Evolutionary conservation across 2,113 vertebrate genomes (phyloP).

Genomic region (Planiliza haematocheilus): DNA sequence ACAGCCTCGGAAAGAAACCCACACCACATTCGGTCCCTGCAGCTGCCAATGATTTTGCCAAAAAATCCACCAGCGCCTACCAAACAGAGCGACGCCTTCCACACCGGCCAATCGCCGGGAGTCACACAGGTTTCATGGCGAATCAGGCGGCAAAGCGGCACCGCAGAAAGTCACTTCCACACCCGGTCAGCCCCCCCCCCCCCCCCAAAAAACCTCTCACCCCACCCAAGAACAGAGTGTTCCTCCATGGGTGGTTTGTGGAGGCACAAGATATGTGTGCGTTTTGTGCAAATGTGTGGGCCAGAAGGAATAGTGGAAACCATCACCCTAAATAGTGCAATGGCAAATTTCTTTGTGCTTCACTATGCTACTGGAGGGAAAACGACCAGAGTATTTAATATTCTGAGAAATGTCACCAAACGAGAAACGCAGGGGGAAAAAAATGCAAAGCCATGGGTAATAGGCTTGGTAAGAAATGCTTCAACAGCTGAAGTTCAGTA

Average conservation of each 20-base stretch:
- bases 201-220: slow-evolving; percentile 51
- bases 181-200: slow-evolving; percentile 43
- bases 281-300: slow-evolving; percentile 59
- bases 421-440: slow-evolving; percentile 1
- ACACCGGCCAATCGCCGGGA: slow-evolving; percentile 51
- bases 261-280: slow-evolving; percentile 59
- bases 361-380: slow-evolving; percentile 6
- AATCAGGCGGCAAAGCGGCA: slow-evolving; percentile 58
- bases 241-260: slow-evolving; percentile 72
- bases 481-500: slow-evolving; percentile 60
- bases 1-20: slow-evolving; percentile 42
- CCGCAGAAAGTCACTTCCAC: slow-evolving; percentile 57
- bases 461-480: slow-evolving; percentile 53
- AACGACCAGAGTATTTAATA: slow-evolving; percentile 28
- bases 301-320: slow-evolving; percentile 55
- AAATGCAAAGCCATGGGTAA: slow-evolving; percentile 35
- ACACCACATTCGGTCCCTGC: slow-evolving; percentile 57
- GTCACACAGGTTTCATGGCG: slow-evolving; percentile 63
- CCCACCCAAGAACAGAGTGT: slow-evolving; percentile 77
- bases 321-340: slow-evolving; percentile 62
- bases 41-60: slow-evolving; percentile 66
- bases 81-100: slow-evolving; percentile 64
- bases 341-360: slow-evolving; percentile 41
- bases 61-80: slow-evolving; percentile 43
- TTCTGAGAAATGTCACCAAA: slow-evolving; percentile 51